Percentiles rank a stretch among this genome's conserved stretches.
These are phyloP conservation scores for Tetramorium parvispinum DNA, from an alignment of 1,140 invertebrate species.

Conservation along the genomic window DNA sequence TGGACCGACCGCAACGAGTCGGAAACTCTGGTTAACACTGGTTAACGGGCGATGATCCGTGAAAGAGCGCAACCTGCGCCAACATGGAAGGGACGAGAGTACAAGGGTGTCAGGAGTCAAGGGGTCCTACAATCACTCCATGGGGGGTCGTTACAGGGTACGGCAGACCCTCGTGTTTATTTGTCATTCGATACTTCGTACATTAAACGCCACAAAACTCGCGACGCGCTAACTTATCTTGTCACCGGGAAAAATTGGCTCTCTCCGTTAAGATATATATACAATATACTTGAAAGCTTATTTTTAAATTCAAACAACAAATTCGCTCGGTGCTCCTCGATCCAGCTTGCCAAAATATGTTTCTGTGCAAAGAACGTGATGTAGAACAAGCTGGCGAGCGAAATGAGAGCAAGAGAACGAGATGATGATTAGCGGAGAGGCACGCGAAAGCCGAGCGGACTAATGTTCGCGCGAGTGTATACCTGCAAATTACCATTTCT, in stretches of 20 bases:
- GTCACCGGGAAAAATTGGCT: not conserved
- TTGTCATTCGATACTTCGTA: conserved; percentile 78
- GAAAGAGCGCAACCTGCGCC: conserved; percentile 79
- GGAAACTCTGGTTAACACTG: conserved; percentile 66
- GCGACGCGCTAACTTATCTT: conserved; percentile 20
- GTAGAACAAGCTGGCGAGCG: not conserved
- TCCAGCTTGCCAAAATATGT: not conserved
- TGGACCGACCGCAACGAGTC: conserved; percentile 63
- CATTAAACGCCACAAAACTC: conserved; percentile 71
- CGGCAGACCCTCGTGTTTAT: conserved; percentile 74
- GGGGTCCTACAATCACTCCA: conserved; percentile 76
- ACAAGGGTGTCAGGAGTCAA: conserved; percentile 43
- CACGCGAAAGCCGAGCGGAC: conserved; percentile 31
- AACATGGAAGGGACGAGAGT: not conserved
- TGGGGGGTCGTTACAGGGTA: conserved; percentile 76
- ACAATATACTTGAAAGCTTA: not conserved
- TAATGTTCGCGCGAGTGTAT: conserved; percentile 53
- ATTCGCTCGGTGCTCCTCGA: not conserved
- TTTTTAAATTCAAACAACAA: conserved; percentile 11
- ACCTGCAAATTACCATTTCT: conserved; percentile 64
- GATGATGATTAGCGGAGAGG: conserved; percentile 1
- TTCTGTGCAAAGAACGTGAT: not conserved
- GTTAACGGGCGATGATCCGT: conserved; percentile 79
- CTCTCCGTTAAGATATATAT: not conserved
- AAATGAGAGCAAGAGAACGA: not conserved